Conservation (phyloP, 2,797 vertebrate species). For the Muscicapa striata region DNA sequence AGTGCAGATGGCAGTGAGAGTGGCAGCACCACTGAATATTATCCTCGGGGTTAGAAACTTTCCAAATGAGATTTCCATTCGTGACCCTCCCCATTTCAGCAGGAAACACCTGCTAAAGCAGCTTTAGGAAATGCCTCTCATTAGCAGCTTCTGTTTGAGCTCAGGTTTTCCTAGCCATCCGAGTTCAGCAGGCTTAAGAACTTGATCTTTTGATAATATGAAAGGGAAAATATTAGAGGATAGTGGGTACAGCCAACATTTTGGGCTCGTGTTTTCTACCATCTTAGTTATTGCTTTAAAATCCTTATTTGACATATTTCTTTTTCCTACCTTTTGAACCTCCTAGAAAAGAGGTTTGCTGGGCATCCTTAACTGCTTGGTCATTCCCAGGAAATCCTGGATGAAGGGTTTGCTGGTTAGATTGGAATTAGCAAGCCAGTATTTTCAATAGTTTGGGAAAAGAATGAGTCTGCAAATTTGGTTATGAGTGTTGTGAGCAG, state of each 20-base stretch:
- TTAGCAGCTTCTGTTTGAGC: slow-evolving; percentile 55
- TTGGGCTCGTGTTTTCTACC: slow-evolving; percentile 25
- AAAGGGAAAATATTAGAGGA: slow-evolving; percentile 60
- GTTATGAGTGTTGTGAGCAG: neutral
- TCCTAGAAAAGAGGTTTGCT: neutral
- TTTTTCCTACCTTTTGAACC: neutral
- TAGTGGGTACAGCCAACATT: slow-evolving; percentile 3
- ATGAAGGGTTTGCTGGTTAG: neutral
- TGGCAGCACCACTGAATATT: slow-evolving; percentile 63
- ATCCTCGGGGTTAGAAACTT: slow-evolving; percentile 70
- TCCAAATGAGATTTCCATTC: slow-evolving; percentile 73
- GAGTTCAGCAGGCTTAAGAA: slow-evolving; percentile 34
- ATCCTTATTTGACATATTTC: neutral
- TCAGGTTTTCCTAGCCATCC: slow-evolving; percentile 37
- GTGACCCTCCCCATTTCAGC: slow-evolving; percentile 53
- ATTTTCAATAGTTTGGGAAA: neutral
- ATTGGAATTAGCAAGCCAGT: neutral
- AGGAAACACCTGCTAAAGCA: slow-evolving; percentile 72
- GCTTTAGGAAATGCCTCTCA: slow-evolving; percentile 61
- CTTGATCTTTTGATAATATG: slow-evolving; percentile 39
- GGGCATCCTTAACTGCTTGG: neutral
- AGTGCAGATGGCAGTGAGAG: slow-evolving; percentile 73
- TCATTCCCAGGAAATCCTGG: neutral
- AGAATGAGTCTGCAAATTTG: neutral
- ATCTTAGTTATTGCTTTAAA: slow-evolving; percentile 29